Conservation (phyloP, 2,888 invertebrate species). For the Dinocampus coccinellae region DNA sequence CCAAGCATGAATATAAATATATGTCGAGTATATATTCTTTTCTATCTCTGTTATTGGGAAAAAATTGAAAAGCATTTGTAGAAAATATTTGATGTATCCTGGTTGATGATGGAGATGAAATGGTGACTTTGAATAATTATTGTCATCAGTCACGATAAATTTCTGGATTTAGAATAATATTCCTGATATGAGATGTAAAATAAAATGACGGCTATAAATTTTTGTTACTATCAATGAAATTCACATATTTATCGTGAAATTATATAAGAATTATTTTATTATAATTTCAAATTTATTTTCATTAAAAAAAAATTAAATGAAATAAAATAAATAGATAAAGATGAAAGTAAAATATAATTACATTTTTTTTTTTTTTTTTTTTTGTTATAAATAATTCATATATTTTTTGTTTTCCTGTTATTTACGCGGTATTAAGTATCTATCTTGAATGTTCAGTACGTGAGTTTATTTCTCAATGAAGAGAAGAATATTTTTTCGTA, state of each 20-base stretch:
- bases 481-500: slow-evolving; percentile 1
- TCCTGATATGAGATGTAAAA: background rate
- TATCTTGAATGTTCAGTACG: background rate
- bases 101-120: background rate
- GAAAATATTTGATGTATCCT: background rate
- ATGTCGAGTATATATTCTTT: too few relatives aligned
- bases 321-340: too few relatives aligned
- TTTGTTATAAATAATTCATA: slow-evolving; percentile 5
- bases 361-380: background rate
- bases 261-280: background rate
- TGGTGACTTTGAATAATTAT: slow-evolving; percentile 20
- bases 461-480: background rate
- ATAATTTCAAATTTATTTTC: background rate
- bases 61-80: background rate
- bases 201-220: background rate
- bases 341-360: background rate
- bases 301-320: too few relatives aligned
- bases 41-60: background rate
- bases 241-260: background rate
- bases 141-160: slow-evolving; percentile 15
- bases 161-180: background rate
- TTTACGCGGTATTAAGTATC: background rate
- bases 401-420: background rate
- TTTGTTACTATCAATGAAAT: slow-evolving; percentile 6
- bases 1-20: too few relatives aligned